phyloP scores from a whole-genome alignment of 2,113 vertebrate species.

The Oenanthe oenanthe region DNA sequence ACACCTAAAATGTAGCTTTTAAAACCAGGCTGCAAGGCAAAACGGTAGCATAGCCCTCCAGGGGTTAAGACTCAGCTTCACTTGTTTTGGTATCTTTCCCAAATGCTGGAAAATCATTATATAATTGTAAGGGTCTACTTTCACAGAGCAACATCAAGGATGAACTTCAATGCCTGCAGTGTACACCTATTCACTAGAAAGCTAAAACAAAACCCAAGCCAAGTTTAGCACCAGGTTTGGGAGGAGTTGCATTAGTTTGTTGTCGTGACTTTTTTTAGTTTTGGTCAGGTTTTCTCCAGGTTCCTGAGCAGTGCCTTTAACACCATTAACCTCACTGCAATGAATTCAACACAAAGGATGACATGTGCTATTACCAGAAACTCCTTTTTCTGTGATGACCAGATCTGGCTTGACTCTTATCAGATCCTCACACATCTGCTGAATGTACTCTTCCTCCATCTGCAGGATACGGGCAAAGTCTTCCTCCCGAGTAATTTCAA shows the following conservation, averaged over 20 bases:
- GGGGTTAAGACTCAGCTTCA: neutral
- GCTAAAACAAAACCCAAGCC: neutral
- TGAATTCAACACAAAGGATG: neutral
- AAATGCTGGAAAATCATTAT: neutral
- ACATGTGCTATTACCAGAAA: conserved; percentile 79
- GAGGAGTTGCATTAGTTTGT: neutral
- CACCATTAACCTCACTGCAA: neutral
- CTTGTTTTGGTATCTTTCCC: neutral
- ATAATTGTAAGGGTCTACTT: rapidly evolving
- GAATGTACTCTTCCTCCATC: conserved; percentile 96
- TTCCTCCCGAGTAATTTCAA: conserved; percentile 95
- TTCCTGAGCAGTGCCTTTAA: neutral
- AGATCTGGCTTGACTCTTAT: conserved; percentile 91
- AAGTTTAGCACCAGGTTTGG: neutral
- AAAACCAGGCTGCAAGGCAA: neutral
- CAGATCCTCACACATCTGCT: conserved; percentile 95
- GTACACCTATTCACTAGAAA: neutral
- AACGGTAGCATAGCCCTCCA: rapidly evolving
- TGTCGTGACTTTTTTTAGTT: neutral
- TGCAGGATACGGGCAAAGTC: conserved; percentile 95
- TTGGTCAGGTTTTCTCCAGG: neutral
- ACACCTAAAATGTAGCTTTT: neutral
- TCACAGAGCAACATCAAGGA: neutral
- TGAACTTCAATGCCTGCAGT: neutral
- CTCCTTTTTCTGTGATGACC: conserved; percentile 94